Evolutionary conservation across 1,140 invertebrate genomes (phyloP), one percentile per base, ranked within the genome.

Genomic region (Leptopilina clavipes): DNA sequence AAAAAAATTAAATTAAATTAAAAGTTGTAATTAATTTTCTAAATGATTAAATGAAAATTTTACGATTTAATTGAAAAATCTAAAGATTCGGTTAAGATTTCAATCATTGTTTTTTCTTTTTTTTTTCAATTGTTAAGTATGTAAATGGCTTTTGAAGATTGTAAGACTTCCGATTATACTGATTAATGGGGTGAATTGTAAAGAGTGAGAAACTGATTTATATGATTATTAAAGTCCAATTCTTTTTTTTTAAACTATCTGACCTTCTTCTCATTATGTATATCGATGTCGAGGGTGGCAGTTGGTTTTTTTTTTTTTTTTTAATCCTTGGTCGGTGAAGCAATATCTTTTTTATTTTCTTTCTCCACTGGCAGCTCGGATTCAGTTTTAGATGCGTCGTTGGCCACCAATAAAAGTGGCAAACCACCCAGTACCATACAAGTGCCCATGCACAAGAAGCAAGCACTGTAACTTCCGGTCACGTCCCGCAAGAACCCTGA

Each of bases 371-470:
- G 81, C 40, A 87, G 78, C 86, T 92, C 89, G 86, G 88, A 87
- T 86, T 71, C 45, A 70, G 52, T 87, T 88, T 76, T 91, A 85
- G 73, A 88, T 84, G 72, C 85, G 78, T 84, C 91, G 82, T 79
- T 90, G 85, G 85, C 91, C 87, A 93, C 92, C 11, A 92, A 86
- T 25, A 94, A 86, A 18, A 94, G 84, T 3, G 93, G 93, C 44
- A 94, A 86, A 73, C 93, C 93, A 70, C 94, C 94, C 52, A 94
- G 85, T 0, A 94, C 92, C 94, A 95, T 95, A 81, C 93, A 94
- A 5, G 94, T 93, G 11, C 94, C 94, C 94, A 95, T 95, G 77
- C 94, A 94, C 79, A 94, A 92, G 87, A 94, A 95, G 85, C 93
- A 94, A 78, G 93, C 92, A 0, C 92, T 92, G 82, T 94, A 95